Conservation (phyloP, 2,888 invertebrate genomes). For the Drosophila falleni region DNA sequence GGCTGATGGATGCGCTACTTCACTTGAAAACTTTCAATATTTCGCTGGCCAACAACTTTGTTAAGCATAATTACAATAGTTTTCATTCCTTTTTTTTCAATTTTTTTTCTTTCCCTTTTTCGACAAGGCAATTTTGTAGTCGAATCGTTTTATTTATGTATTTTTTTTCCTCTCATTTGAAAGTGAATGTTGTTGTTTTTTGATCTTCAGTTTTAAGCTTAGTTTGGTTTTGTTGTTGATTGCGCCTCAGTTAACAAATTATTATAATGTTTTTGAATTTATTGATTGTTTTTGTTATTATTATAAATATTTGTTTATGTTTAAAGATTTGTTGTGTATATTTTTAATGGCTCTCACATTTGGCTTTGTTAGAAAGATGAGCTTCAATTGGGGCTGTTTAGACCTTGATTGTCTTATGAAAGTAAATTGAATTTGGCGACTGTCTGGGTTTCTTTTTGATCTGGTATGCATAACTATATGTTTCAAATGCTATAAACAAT, state of each 20-base stretch:
- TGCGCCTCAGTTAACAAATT: conserved; percentile 67
- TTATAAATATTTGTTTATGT: conserved; percentile 62
- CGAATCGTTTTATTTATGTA: conserved; percentile 29
- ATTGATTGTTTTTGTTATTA: conserved; percentile 70
- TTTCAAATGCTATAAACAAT: conserved; percentile 16
- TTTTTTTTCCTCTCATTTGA: conserved; percentile 34
- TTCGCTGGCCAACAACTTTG: conserved; percentile 42
- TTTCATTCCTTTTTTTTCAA: conserved; percentile 19
- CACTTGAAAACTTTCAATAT: conserved; percentile 59
- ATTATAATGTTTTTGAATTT: conserved; percentile 64
- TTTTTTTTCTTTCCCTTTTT: conserved; percentile 11
- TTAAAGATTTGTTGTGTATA: conserved; percentile 7
- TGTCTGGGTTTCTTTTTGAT: conserved; percentile 1
- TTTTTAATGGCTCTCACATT: conserved; percentile 27
- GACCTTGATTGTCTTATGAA: conserved; percentile 47
- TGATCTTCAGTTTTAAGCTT: conserved; percentile 48
- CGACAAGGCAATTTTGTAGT: conserved; percentile 42
- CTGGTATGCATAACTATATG: conserved; percentile 42
- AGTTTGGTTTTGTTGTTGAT: conserved; percentile 56
- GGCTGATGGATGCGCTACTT: conserved; percentile 50
- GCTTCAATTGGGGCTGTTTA: conserved; percentile 28
- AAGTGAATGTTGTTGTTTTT: conserved; percentile 55
- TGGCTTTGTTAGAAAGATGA: conserved; percentile 29
- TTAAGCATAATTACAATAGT: conserved; percentile 61
- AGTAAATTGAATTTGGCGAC: conserved; percentile 38